A percentile compares a stretch with the other conserved stretches of the same genome.
Evolutionary conservation across 2,797 vertebrate species (phyloP).

Genomic region (Caiman crocodilus): DNA sequence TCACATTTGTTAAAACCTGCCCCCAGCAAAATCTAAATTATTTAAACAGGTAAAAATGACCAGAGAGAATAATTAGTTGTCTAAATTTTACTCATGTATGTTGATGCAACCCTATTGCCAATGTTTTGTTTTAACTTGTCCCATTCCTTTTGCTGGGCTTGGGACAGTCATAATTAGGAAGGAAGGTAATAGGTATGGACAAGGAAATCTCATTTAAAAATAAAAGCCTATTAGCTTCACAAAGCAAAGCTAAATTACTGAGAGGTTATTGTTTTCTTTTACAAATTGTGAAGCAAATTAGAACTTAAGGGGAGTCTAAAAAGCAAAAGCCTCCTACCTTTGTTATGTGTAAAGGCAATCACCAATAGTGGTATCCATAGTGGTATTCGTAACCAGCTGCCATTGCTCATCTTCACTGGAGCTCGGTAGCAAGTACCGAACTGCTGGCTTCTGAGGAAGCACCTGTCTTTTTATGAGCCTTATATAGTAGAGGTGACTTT

Average conservation of each 20-base stretch:
- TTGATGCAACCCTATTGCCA: neutral
- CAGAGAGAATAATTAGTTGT: neutral
- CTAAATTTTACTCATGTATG: neutral
- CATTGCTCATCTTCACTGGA: conserved; percentile 73
- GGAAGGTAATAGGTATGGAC: neutral
- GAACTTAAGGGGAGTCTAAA: conserved; percentile 44
- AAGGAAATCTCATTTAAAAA: conserved; percentile 6
- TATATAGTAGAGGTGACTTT: conserved; percentile 78
- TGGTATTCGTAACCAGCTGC: conserved; percentile 54
- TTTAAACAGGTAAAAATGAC: neutral
- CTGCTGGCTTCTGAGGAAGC: conserved; percentile 68
- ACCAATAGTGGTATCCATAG: conserved; percentile 77
- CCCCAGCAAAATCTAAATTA: neutral
- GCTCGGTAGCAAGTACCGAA: conserved; percentile 51
- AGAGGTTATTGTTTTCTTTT: neutral
- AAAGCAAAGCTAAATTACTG: neutral
- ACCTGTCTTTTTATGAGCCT: conserved; percentile 54
- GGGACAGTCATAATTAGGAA: neutral
- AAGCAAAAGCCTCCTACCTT: conserved; percentile 74
- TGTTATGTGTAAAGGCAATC: conserved; percentile 57
- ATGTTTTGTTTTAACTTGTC: neutral
- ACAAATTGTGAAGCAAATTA: neutral
- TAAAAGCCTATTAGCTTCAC: conserved; percentile 21
- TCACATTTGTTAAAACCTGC: neutral
- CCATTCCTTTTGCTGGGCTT: neutral